Evolutionary conservation across 2,113 vertebrate genomes (phyloP).

Genomic region (Leiothrix lutea): DNA sequence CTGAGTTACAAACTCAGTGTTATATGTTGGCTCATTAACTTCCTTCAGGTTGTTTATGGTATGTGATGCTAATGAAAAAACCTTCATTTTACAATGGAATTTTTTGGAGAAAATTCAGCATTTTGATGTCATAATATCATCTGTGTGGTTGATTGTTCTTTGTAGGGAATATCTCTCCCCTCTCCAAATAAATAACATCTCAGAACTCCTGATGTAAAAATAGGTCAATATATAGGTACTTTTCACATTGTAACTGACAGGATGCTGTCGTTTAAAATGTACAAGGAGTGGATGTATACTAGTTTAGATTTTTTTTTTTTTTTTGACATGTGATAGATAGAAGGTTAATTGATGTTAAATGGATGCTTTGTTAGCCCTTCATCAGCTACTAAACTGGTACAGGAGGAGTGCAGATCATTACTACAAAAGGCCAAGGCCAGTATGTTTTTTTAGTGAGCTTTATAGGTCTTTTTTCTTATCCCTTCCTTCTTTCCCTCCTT

Average conservation of each 20-base stretch:
- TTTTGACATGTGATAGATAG: conserved; percentile 63
- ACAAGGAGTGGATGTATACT: neutral
- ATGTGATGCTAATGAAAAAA: neutral
- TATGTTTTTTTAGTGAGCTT: conserved; percentile 69
- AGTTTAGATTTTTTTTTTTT: neutral
- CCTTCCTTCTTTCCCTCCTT: conserved; percentile 39
- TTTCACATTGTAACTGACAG: neutral
- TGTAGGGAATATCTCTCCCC: neutral
- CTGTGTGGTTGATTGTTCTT: neutral
- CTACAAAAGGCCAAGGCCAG: conserved; percentile 63
- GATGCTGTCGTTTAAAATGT: neutral
- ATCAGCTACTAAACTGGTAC: conserved; percentile 62
- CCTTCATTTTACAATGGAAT: neutral
- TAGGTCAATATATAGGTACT: neutral
- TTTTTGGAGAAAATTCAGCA: neutral
- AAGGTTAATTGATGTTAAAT: conserved; percentile 80
- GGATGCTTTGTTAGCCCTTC: conserved; percentile 70
- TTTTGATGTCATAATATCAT: neutral
- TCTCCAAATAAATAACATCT: neutral
- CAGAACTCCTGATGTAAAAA: neutral
- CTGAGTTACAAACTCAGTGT: neutral
- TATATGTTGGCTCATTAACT: neutral
- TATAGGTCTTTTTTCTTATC: conserved; percentile 54
- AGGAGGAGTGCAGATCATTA: conserved; percentile 53
- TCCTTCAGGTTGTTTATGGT: neutral